A percentile compares a stretch with the other conserved stretches of the same genome.
Evolutionary conservation across 1,140 invertebrate species (phyloP).

Genomic region (Bathynomus jamesi): DNA sequence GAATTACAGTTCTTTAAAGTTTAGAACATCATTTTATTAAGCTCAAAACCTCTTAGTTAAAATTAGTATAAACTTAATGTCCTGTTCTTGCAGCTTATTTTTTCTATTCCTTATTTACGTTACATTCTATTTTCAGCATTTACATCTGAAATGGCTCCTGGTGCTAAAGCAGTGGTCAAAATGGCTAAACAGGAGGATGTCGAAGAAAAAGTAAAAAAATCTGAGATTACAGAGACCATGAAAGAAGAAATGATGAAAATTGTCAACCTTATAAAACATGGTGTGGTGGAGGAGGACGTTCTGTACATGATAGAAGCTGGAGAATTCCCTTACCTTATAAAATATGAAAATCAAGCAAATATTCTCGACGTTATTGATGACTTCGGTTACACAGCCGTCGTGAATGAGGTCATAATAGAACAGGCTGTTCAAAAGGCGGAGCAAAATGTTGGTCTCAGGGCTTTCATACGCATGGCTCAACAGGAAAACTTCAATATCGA

Average conservation of each 20-base stretch:
- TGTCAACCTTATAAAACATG: conserved; percentile 24
- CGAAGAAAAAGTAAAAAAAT: conserved; percentile 70
- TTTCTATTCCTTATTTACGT: conserved; percentile 5
- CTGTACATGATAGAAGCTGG: conserved; percentile 49
- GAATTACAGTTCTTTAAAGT: no score
- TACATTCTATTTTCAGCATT: conserved; percentile 29
- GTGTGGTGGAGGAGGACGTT: conserved; percentile 21
- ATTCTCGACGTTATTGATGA: conserved; percentile 70
- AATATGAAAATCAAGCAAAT: conserved; percentile 68
- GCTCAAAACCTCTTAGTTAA: not conserved
- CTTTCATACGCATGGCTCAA: conserved; percentile 60
- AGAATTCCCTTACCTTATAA: conserved; percentile 64
- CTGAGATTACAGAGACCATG: conserved; percentile 41
- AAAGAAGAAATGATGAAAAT: conserved; percentile 18
- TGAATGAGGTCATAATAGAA: conserved; percentile 68
- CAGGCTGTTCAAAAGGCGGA: conserved; percentile 46
- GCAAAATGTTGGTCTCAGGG: conserved; percentile 37
- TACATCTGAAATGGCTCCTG: conserved; percentile 36
- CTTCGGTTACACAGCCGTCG: conserved; percentile 65
- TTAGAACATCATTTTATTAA: not conserved
- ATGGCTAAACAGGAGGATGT: conserved; percentile 71
- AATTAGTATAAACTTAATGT: not conserved
- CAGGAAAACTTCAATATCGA: conserved; percentile 67
- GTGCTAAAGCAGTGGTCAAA: conserved; percentile 43
- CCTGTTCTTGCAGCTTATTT: not conserved